phyloP scores from a whole-genome alignment of 2,888 invertebrate species.

The Acleris laterana region DNA sequence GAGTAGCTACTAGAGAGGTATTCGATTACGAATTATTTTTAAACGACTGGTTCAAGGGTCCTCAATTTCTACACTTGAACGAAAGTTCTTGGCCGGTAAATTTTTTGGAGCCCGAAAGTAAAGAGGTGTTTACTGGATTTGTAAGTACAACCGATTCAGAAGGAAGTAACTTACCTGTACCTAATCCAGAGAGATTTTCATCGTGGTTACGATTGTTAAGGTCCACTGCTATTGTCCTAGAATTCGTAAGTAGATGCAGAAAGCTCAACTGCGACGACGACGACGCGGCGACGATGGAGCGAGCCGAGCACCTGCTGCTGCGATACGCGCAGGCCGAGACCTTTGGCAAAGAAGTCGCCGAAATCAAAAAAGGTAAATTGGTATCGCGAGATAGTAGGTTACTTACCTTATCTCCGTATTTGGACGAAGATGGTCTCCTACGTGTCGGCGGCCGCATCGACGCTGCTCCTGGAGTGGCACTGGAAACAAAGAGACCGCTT shows the following conservation, averaged over 20 bases:
- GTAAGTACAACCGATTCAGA: not conserved
- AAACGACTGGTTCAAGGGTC: not conserved
- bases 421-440: no score
- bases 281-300: no score
- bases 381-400: no score
- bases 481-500: no score
- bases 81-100: not conserved
- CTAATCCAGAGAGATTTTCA: slow-evolving; percentile 13
- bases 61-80: not conserved
- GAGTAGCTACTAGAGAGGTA: slow-evolving; percentile 5
- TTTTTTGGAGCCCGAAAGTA: slow-evolving; percentile 8
- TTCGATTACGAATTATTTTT: not conserved
- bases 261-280: no score
- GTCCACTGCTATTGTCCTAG: slow-evolving; percentile 29
- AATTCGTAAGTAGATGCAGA: slow-evolving; percentile 4
- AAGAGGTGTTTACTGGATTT: not conserved
- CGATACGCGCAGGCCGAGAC: no score
- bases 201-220: slow-evolving; percentile 26
- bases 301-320: no score
- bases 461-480: no score
- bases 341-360: no score
- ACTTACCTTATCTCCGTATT: no score
- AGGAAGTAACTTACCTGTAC: slow-evolving; percentile 29
- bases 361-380: no score
- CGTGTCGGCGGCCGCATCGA: no score